Percentiles rank a stretch among this genome's conserved stretches.
Evolutionary conservation across 2,113 vertebrate genomes (phyloP).

Genomic region (Tringa solitaria): DNA sequence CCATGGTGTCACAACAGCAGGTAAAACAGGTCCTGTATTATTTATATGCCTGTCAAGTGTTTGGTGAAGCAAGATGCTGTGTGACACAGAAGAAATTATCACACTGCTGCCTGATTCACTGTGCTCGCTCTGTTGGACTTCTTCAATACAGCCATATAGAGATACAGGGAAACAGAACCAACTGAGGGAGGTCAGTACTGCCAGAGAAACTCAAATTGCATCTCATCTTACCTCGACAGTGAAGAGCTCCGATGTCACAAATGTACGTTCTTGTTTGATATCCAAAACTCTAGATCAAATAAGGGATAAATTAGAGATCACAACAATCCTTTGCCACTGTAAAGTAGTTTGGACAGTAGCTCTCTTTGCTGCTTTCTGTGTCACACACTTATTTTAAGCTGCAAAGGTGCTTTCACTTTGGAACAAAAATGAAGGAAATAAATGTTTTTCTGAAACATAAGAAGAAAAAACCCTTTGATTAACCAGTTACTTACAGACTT

Average conservation of each 20-base stretch:
- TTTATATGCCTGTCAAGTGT: neutral
- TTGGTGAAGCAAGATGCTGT: neutral
- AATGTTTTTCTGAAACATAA: neutral
- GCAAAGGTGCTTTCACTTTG: neutral
- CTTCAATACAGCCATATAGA: neutral
- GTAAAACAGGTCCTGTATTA: neutral
- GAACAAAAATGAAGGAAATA: neutral
- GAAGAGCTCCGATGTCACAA: slow-evolving; percentile 81
- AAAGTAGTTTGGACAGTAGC: neutral
- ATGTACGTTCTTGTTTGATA: slow-evolving; percentile 79
- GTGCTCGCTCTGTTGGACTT: neutral
- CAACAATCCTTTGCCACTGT: neutral
- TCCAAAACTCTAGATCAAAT: slow-evolving; percentile 80
- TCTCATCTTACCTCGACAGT: slow-evolving; percentile 78
- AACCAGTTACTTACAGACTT: neutral
- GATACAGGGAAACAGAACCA: neutral
- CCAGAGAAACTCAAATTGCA: neutral
- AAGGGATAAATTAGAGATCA: neutral
- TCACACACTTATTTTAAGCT: neutral
- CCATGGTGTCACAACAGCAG: neutral
- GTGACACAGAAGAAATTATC: neutral
- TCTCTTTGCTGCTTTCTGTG: neutral
- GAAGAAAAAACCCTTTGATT: neutral
- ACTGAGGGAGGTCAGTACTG: neutral
- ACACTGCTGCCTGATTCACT: neutral